Evolutionary conservation across 2,888 invertebrate genomes (phyloP), one percentile per base, ranked within the genome.

Genomic region (Dichetophora obliterata): DNA sequence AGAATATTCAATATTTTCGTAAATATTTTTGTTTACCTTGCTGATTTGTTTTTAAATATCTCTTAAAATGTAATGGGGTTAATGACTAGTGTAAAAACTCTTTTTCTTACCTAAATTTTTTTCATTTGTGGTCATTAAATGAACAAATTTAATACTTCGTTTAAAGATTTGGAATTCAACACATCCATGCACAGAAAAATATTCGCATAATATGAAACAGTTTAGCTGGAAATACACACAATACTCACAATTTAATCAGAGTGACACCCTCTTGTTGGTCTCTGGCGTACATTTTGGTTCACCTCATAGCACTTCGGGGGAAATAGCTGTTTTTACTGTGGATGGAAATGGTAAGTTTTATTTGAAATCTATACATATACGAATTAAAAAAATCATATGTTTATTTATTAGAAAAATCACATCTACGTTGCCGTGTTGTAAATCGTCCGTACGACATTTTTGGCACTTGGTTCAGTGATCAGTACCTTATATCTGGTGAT

Each of bases 401-500:
- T 75, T 37, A 66, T 75, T 34, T 85, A 31, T 34, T 85, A 93
- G 94, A 91, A 84, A 92, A 92, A 74, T 95, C 95, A 83, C 90
- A 92, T 81, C 90, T 94, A 50, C 92, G 94, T 82, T 94, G 94
- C 83, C 90, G 94, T 70, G 94, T 95, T 8, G 91, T 93, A 68
- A 96, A 95, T 89, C 95, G 95, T 83, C 96, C 96, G 0, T 96
- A 95, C 84, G 96, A 96, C 87, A 94, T 96, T 81, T 96, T 96
- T 89, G 96, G 96, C 9, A 94, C 95, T n/a, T 96, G 96, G 96
- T 95, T 94, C 86, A 95, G 94, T 84, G 95, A 95, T 85, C 92
- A 92, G 82, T 94, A 95, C 86, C 90, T 96, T 11, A 89, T 96
- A 57, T 95, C 95, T 9, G 96, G 95, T 1, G 94, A 95, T 85